Conservation (phyloP, 1,140 invertebrate genomes). For the Calosoma granatense region DNA sequence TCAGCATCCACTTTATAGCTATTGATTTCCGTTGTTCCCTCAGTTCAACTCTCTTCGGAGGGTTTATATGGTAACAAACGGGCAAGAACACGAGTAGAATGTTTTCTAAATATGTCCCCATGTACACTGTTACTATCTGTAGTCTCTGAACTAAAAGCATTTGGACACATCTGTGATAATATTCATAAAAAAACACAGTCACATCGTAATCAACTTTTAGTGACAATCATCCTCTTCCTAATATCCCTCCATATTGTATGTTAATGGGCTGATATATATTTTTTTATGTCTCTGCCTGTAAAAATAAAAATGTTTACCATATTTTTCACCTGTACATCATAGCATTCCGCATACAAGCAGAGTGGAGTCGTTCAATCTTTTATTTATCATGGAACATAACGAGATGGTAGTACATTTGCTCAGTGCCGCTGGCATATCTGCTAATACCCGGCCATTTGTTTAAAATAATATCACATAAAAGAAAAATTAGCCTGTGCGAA, state of each 20-base stretch:
- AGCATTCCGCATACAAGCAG: not conserved
- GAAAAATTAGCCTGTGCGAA: not conserved
- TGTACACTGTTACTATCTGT: not conserved
- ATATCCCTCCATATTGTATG: too few species aligned
- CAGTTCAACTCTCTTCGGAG: too few species aligned
- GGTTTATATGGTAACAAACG: too few species aligned
- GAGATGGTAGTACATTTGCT: not conserved
- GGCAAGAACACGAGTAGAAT: too few species aligned
- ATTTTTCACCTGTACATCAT: not conserved
- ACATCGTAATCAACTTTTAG: too few species aligned
- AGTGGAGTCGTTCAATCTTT: too few species aligned
- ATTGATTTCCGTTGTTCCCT: not conserved
- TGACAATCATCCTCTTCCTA: too few species aligned
- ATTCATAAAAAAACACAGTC: not conserved
- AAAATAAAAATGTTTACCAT: not conserved
- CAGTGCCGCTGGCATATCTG: not conserved
- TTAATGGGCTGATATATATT: too few species aligned
- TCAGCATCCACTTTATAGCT: not conserved
- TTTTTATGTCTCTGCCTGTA: too few species aligned
- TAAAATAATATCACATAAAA: not conserved
- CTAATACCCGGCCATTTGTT: not conserved
- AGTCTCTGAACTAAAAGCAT: not conserved
- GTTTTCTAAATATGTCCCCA: not conserved
- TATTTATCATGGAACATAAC: too few species aligned
- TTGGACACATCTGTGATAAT: not conserved